Evolutionary conservation across 2,113 vertebrate species (phyloP).

Genomic region (Pomatostomus ruficeps): DNA sequence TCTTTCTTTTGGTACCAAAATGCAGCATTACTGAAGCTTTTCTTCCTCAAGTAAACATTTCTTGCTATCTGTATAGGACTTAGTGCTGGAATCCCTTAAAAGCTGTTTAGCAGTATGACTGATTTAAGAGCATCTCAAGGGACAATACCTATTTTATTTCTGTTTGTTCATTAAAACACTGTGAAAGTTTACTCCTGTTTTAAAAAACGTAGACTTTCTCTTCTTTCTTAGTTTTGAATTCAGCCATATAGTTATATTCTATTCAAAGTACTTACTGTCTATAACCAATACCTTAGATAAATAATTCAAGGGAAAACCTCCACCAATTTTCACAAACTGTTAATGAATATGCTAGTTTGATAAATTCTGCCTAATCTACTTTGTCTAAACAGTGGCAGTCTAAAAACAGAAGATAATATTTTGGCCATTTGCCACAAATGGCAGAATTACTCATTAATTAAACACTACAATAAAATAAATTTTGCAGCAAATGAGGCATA

Average conservation of each 20-base stretch:
- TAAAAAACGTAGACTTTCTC: neutral
- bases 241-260: neutral
- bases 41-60: neutral
- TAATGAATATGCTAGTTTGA: constrained; percentile 34
- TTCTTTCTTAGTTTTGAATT: neutral
- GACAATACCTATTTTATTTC: constrained; percentile 13
- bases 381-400: constrained; percentile 29
- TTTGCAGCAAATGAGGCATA: constrained; percentile 67
- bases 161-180: constrained; percentile 21
- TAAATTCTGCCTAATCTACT: constrained; percentile 47
- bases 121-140: constrained; percentile 40
- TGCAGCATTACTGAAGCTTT: neutral
- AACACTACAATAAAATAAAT: constrained; percentile 63
- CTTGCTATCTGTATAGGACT: constrained; percentile 5
- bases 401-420: constrained; percentile 52
- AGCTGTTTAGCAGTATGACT: neutral
- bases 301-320: constrained; percentile 43
- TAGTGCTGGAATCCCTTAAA: constrained; percentile 38
- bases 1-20: neutral
- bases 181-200: neutral
- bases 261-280: constrained; percentile 25
- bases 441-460: constrained; percentile 67
- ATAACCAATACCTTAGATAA: constrained; percentile 1
- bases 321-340: constrained; percentile 11
- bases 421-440: constrained; percentile 63